A percentile compares a stretch with the other conserved stretches of the same genome.
These are phyloP conservation scores for Microplitis mediator DNA, from an alignment of 1,140 invertebrate species.

Conservation along the genomic window DNA sequence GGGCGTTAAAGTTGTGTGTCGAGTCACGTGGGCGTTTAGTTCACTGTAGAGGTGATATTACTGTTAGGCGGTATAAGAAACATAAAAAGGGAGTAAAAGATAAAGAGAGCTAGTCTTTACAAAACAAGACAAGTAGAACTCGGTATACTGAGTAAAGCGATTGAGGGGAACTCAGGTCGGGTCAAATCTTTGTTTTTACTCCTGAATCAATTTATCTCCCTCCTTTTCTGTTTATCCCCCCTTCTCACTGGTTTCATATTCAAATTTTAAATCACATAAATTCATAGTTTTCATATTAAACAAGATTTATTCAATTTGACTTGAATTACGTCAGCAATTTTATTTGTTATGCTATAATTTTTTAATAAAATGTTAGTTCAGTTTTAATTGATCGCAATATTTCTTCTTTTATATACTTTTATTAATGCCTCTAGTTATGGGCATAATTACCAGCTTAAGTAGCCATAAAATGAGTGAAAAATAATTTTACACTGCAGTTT, in stretches of 20 bases:
- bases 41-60: conserved; percentile 31
- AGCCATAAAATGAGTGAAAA: background rate
- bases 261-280: background rate
- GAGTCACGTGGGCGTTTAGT: conserved; percentile 36
- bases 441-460: background rate
- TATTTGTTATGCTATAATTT: too few relatives aligned
- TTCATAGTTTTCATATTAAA: too few relatives aligned
- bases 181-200: conserved; percentile 5
- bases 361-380: too few relatives aligned
- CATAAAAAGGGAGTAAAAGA: background rate
- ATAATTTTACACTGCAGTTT: background rate
- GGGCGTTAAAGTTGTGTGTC: conserved; percentile 33
- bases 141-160: background rate
- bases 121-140: background rate
- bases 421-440: background rate
- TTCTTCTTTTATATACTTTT: too few relatives aligned
- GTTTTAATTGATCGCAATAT: too few relatives aligned
- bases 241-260: background rate
- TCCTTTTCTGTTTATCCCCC: too few relatives aligned
- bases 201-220: background rate
- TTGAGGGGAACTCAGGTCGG: background rate
- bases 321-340: too few relatives aligned
- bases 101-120: background rate
- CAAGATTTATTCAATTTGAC: too few relatives aligned
- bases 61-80: conserved; percentile 10